Conservation (phyloP, 2,113 vertebrate genomes). For the Oceanites oceanicus region DNA sequence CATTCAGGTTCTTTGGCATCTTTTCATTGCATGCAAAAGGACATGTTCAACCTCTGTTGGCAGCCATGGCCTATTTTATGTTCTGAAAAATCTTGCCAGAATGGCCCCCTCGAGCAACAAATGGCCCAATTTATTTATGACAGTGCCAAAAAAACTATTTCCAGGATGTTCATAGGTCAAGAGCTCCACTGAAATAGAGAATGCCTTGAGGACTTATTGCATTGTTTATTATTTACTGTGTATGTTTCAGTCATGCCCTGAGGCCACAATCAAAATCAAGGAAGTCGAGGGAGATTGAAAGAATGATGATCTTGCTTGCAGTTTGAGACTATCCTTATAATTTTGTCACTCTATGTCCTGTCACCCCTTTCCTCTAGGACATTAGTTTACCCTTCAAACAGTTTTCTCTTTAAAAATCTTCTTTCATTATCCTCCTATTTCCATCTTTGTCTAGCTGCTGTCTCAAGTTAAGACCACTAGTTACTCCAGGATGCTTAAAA, state of each 20-base stretch:
- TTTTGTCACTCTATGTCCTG: not conserved
- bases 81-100: not conserved
- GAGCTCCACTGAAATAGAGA: slow-evolving; percentile 24
- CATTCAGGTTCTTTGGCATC: not conserved
- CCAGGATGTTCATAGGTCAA: slow-evolving; percentile 38
- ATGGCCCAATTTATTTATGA: slow-evolving; percentile 48
- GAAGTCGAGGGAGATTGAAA: not conserved
- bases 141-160: slow-evolving; percentile 30
- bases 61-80: not conserved
- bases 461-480: not conserved
- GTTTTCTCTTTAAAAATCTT: not conserved
- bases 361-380: not conserved
- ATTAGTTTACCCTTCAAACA: not conserved
- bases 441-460: not conserved
- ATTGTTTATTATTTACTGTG: not conserved
- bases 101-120: not conserved
- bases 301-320: not conserved
- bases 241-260: not conserved
- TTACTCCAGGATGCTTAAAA: not conserved
- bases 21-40: not conserved
- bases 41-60: not conserved
- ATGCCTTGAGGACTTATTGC: not conserved
- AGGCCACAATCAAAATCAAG: slow-evolving; percentile 1
- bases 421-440: not conserved
- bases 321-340: not conserved